Evolutionary conservation across 92 coral and sea anemone species (phyloP).

Genomic region (Porites cylindrica): DNA sequence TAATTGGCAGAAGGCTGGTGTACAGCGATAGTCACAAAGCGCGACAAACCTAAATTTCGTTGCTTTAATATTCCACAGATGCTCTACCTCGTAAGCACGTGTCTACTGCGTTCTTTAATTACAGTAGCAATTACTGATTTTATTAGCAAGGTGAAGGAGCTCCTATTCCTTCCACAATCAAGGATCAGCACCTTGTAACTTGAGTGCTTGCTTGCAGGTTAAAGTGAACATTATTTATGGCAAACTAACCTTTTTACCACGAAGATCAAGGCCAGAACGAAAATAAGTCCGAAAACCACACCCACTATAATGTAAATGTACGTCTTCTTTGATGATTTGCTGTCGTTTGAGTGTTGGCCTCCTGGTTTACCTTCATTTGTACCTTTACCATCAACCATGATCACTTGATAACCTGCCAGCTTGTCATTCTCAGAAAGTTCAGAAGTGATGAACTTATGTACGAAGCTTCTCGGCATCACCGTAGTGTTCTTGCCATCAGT

Average conservation of each 20-base stretch:
- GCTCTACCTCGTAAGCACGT: too few species aligned
- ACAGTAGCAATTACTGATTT: too few species aligned
- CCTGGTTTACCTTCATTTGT: neutral
- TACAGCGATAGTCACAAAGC: neutral
- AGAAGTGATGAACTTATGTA: neutral
- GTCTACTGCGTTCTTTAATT: too few species aligned
- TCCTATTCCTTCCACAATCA: too few species aligned
- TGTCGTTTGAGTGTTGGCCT: neutral
- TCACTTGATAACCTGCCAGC: constrained; percentile 41
- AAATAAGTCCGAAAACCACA: constrained; percentile 19
- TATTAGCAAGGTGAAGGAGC: too few species aligned
- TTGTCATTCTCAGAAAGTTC: neutral
- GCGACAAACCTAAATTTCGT: too few species aligned
- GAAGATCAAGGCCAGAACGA: constrained; percentile 14
- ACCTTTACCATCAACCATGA: constrained; percentile 24
- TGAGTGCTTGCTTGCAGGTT: neutral
- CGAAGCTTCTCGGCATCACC: constrained; percentile 11
- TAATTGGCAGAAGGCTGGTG: neutral
- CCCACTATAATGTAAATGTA: constrained; percentile 21
- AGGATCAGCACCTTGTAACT: too few species aligned
- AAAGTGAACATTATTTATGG: neutral
- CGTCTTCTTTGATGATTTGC: neutral
- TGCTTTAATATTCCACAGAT: too few species aligned
- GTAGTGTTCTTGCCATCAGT: neutral
- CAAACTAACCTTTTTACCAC: constrained; percentile 36